Evolutionary conservation across 2,888 invertebrate species (phyloP).

Genomic region (Minunthozetes semirufus): DNA sequence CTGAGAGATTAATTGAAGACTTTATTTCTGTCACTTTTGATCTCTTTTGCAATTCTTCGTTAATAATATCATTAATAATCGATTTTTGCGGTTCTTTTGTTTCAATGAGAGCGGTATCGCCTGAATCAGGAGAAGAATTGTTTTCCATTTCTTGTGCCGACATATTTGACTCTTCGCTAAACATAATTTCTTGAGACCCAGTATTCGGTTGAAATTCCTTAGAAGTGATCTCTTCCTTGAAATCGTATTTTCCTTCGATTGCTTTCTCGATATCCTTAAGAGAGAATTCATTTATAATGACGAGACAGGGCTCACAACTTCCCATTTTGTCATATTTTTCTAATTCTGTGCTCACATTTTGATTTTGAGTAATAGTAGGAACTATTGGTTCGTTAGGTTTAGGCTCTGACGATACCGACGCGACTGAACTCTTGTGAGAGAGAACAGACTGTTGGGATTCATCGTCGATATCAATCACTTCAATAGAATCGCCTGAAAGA

Average conservation of each 20-base stretch:
- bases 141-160: too few relatives aligned
- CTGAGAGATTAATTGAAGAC: neutral
- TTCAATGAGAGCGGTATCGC: too few relatives aligned
- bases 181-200: neutral
- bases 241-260: neutral
- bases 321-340: neutral
- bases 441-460: neutral
- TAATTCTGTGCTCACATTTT: neutral
- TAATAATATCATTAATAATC: too few relatives aligned
- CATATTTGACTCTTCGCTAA: too few relatives aligned
- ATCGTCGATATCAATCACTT: neutral
- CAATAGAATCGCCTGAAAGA: neutral
- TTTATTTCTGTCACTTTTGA: neutral
- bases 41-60: too few relatives aligned
- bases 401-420: neutral
- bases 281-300: neutral
- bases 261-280: constrained; percentile 1
- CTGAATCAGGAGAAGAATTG: too few relatives aligned
- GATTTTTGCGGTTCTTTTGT: too few relatives aligned
- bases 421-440: neutral
- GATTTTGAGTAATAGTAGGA: neutral
- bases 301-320: neutral
- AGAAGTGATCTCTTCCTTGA: neutral
- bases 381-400: neutral
- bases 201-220: neutral